Conservation (phyloP, 92 coral and sea anemone species). For the Epizoanthus illoricatus region DNA sequence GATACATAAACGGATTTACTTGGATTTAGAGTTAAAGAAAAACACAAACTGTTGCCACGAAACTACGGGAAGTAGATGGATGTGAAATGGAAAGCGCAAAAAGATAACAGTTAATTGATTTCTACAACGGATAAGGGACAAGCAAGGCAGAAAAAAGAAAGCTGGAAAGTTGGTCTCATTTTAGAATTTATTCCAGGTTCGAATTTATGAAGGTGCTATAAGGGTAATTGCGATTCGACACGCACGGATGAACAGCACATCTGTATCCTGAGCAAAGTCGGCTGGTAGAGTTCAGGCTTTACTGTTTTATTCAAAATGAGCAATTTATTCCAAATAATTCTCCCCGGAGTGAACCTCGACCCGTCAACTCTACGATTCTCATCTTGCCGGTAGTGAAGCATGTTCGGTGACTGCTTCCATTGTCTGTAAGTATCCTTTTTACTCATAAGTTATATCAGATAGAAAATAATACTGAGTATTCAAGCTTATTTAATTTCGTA, state of each 20-base stretch:
- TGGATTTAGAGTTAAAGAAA: neutral
- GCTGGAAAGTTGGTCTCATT: neutral
- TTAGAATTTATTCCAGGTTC: neutral
- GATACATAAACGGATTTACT: neutral
- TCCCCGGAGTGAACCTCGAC: neutral
- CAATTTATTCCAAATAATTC: neutral
- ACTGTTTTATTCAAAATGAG: conserved; percentile 1
- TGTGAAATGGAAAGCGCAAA: conserved; percentile 8
- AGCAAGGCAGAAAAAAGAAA: neutral
- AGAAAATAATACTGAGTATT: neutral
- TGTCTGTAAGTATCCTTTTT: conserved; percentile 6
- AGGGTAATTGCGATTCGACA: neutral
- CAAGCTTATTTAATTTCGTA: no score
- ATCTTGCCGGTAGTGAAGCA: neutral
- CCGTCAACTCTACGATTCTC: neutral
- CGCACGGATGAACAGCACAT: neutral
- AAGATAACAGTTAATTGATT: neutral
- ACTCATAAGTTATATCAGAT: neutral
- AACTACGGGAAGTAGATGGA: neutral
- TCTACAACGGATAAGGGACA: neutral
- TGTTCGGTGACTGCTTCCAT: conserved; percentile 10
- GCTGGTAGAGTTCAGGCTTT: neutral
- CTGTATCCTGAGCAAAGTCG: no score
- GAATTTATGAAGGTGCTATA: no score
- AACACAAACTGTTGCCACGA: neutral